Evolutionary conservation across 2,797 vertebrate species (phyloP).

Genomic region (Orientallactaga sibirica): DNA sequence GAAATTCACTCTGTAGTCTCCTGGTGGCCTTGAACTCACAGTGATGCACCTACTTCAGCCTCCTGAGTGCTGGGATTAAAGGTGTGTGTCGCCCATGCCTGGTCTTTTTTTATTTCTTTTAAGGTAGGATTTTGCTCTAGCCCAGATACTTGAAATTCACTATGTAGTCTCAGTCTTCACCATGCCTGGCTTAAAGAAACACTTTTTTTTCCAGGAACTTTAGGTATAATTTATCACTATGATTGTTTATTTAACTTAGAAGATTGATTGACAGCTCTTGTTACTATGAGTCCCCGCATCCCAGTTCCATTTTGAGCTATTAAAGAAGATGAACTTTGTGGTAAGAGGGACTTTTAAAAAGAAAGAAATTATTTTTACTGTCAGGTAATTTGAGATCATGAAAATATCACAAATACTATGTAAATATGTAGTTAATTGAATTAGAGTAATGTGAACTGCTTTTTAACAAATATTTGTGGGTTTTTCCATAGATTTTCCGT

Average conservation of each 20-base stretch:
- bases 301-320: slow-evolving; percentile 77
- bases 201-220: slow-evolving; percentile 52
- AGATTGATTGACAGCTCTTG: not conserved
- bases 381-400: slow-evolving; percentile 77
- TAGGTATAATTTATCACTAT: slow-evolving; percentile 16
- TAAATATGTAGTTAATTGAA: slow-evolving; percentile 85
- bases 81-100: no score
- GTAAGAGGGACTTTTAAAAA: slow-evolving; percentile 73
- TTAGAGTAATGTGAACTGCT: slow-evolving; percentile 86
- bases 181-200: slow-evolving; percentile 27
- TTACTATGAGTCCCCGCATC: slow-evolving; percentile 50
- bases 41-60: no score
- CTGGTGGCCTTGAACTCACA: no score
- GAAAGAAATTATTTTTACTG: slow-evolving; percentile 83
- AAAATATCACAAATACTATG: slow-evolving; percentile 83
- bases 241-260: slow-evolving; percentile 67
- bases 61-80: no score
- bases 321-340: slow-evolving; percentile 73
- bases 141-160: no score
- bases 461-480: slow-evolving; percentile 89
- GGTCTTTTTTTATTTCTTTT: no score
- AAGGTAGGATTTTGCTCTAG: no score
- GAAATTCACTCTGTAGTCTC: no score
- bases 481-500: slow-evolving; percentile 92
- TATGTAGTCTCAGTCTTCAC: no score